Evolutionary conservation across 2,888 invertebrate species (phyloP), one percentile per base, ranked within the genome.

Genomic region (Agrochola litura): DNA sequence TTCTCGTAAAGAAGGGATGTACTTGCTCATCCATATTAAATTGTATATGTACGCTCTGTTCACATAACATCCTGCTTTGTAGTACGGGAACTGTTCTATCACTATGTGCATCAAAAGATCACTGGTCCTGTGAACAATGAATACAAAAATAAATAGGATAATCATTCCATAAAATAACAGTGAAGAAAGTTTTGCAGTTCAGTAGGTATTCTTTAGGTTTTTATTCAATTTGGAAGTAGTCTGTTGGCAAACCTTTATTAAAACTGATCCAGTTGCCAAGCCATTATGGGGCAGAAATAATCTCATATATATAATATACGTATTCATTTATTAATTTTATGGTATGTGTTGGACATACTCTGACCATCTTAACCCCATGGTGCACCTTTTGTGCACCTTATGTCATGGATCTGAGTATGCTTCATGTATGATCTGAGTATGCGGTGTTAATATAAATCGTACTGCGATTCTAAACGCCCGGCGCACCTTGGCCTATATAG

Each of bases 1-100:
- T 86, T 97, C 97, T 70, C 97, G 97, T 72, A 98, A 96, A 0
- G 97, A 96, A 0, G 98, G 98, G 86, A 98, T 97, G 92, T 98
- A 98, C 64, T 97, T 97, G 79, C 98, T 95, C 85, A 99, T 97
- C 97, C 97, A 97, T 73, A 99, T 96, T 64, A 99, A 93, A 93
- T 99, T 99, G 90, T 98, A 97, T 30, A 98, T 92, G 93, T 98
- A 99, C 19, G 98, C 97, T 89, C 98, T 98, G 84, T 98, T 98
- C 1, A 97, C 92, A 89, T 97, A 97, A 6, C 97, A 95, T 0
- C 97, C 97, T 76, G 97, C 97, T 89, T 97, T 98, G 91, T 97
- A 97, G 92, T 98, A 99, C 0, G 99, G 99, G 93, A 98, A 99
- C 68, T 97, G 95, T 6, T 97, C 96, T 75, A 97, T 95, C 30